Conservation (phyloP, 2,113 vertebrate genomes). For the Bostrychus sinensis region DNA sequence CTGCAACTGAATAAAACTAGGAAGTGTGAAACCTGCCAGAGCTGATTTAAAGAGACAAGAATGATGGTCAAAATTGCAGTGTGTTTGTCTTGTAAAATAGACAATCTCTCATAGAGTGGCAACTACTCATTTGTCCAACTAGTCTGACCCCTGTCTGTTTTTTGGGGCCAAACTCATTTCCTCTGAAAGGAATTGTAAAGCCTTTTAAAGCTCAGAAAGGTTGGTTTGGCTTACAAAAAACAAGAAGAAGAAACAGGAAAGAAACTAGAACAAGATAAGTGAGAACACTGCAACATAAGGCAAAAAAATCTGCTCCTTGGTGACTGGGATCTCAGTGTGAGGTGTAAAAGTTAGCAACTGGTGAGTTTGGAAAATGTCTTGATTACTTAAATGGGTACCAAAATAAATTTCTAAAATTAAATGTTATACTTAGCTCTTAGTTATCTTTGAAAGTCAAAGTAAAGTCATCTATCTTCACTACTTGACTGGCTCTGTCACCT, state of each 20-base stretch:
- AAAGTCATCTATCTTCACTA: neutral
- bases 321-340: too few species aligned
- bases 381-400: neutral
- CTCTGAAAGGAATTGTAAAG: neutral
- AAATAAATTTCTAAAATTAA: neutral
- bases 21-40: neutral
- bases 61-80: neutral
- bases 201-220: constrained; percentile 4
- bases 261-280: constrained; percentile 21
- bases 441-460: neutral
- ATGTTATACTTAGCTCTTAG: neutral
- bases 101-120: neutral
- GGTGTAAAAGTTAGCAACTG: too few species aligned
- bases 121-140: neutral
- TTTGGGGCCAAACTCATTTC: constrained; percentile 2
- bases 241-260: constrained; percentile 7
- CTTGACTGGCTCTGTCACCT: constrained; percentile 11
- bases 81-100: constrained; percentile 1
- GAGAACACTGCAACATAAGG: too few species aligned
- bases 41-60: neutral
- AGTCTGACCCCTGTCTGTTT: constrained; percentile 19
- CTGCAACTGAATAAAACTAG: neutral
- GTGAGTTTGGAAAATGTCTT: too few species aligned
- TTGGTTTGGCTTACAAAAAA: constrained; percentile 10
- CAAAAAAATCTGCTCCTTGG: too few species aligned